These are phyloP conservation scores for Neoaliturus tenellus DNA, from an alignment of 2,888 invertebrate species.

Conservation along the genomic window DNA sequence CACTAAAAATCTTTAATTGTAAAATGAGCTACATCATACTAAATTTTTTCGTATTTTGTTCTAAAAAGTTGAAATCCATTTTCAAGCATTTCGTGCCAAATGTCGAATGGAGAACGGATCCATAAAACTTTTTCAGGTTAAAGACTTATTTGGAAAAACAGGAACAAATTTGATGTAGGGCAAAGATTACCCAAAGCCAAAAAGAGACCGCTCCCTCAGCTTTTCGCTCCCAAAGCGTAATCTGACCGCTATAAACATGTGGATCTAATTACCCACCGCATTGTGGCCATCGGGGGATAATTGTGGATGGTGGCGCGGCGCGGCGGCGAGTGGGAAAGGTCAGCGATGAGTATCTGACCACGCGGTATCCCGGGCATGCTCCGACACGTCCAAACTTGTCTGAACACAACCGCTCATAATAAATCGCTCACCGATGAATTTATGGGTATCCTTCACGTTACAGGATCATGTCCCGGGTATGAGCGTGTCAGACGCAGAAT, in stretches of 20 bases:
- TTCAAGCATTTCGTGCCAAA: too few species aligned
- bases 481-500: background rate
- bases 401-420: background rate
- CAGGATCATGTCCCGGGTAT: background rate
- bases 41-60: too few species aligned
- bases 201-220: too few species aligned
- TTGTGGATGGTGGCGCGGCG: background rate
- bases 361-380: conserved; percentile 18
- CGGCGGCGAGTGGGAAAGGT: conserved; percentile 10
- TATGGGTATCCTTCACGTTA: conserved; percentile 5
- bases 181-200: too few species aligned
- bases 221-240: too few species aligned
- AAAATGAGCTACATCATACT: too few species aligned
- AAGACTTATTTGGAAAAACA: too few species aligned
- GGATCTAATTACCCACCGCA: background rate
- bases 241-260: background rate
- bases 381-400: conserved; percentile 5
- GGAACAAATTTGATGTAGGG: too few species aligned
- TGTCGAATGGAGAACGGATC: too few species aligned
- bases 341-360: conserved; percentile 14
- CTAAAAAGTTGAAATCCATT: too few species aligned
- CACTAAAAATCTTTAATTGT: too few species aligned
- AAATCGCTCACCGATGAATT: conserved; percentile 28
- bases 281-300: background rate
- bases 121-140: too few species aligned